Evolutionary conservation across 2,888 invertebrate genomes (phyloP).

Genomic region (Abrostola tripartita): DNA sequence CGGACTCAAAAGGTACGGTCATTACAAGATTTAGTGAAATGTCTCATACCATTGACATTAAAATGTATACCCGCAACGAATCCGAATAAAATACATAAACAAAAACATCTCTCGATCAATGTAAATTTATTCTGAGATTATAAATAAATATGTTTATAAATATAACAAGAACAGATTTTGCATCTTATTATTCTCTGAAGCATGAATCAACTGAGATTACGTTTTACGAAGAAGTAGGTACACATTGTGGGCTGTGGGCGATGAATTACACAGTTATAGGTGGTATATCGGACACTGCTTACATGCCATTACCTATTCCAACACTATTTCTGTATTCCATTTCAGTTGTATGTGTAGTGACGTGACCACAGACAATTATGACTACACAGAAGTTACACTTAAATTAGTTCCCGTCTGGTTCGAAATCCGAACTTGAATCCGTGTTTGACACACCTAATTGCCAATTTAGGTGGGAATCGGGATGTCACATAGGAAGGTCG

Average conservation of each 20-base stretch:
- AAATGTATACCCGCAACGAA: neutral
- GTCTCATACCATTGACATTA: too few species aligned
- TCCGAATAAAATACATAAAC: slow-evolving; percentile 1
- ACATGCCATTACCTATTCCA: neutral
- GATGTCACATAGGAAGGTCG: too few species aligned
- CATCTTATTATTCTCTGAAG: neutral
- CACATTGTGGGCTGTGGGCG: neutral
- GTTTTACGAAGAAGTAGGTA: neutral
- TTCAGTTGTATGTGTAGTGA: neutral
- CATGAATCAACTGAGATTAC: neutral
- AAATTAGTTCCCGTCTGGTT: neutral
- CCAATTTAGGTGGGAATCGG: neutral
- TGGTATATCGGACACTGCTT: neutral
- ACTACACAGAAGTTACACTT: neutral
- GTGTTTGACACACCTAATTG: neutral
- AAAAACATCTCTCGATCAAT: neutral
- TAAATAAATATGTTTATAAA: neutral
- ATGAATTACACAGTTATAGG: neutral
- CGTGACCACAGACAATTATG: too few species aligned
- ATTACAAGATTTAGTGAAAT: neutral
- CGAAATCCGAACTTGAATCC: neutral
- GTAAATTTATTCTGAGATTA: neutral
- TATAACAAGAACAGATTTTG: slow-evolving; percentile 3
- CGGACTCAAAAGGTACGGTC: neutral
- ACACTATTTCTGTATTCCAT: neutral